Evolutionary conservation across 2,888 invertebrate genomes (phyloP), one percentile per base, ranked within the genome.

Genomic region (Drosophila borborema): DNA sequence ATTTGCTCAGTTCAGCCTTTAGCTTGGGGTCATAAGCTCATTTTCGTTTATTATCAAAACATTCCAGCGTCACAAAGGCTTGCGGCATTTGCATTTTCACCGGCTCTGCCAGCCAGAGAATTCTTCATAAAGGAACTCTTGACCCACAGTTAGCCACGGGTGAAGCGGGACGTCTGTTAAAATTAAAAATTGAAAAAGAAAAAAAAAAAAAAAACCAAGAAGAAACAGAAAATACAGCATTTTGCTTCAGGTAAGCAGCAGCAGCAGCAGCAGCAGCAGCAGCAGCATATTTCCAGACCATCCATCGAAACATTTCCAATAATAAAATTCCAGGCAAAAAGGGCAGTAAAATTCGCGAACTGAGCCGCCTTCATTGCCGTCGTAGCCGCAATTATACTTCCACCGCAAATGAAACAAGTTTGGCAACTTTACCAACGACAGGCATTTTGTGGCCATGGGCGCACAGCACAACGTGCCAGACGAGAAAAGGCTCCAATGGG

Each of bases 381-480:
- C 64, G 66, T 63, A 56, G 80, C 78, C 86, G 84, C 90, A 89
- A 89, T 86, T 86, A 86, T 86, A 89, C 83, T 79, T 87, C 74
- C 74, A 82, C 88, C 88, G 86, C 90, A 87, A 86, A 88, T 90
- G 86, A 87, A 87, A 87, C 87, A 86, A 87, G 87, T 87, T 87
- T 87, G 84, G 87, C 90, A 87, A 90, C 85, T 90, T 87, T 82
- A 55, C 72, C 82, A 83, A 67, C 86, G 83, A 80, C 89, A 80
- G 84, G 83, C 86, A 85, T 79, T 86, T 79, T 81, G 86, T 77
- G 80, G 90, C 86, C 81, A 54, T 74, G 72, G 59, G 64, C 62
- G 61, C 46, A 72, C 68, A 68, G 68, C 66, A 62, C 64, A 60
- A 64, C 51, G 45, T 40, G 46, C 38, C 64, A 59, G 62, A 67